Base-by-base conservation (phyloP, 1,140 invertebrate genomes). In the Alviniconcha marisindica region DNA sequence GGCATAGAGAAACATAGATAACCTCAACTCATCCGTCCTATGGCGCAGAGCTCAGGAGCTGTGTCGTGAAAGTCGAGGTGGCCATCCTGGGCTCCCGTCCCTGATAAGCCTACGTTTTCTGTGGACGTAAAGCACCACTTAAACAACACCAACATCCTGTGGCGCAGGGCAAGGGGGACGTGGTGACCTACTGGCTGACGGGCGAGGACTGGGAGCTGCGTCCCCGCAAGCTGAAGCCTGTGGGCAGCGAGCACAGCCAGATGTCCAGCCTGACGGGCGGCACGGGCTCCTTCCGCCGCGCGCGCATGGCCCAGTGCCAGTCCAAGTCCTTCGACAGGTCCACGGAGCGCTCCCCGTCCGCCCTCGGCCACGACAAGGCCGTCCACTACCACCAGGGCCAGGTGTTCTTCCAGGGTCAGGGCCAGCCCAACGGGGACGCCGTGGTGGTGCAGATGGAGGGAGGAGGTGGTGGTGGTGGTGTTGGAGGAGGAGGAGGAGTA, bases 171-270 rank as follows among this genome's bases (percentile, higher is more conserved):
- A 98, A 98, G 94, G 97, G 97, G 44, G 95, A 97, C 42, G 95
- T 96, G 87, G 90, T 96, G 69, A 98, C 97, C 1, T 98, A 96
- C 92, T 99, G 97, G 97, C 90, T 99, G 40, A 91, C 95, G 15
- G 96, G 96, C 0, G 97, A 97, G 90, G 96, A 97, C 81, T 85
- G 83, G 38, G 40, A 80, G n/a, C 84, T 82, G 82, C 77, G 69
- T 87, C 21, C 33, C 77, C 71, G 71, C 40, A 21, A 33, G 14
- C 71, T 74, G 12, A 74, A 74, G n/a, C 71, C 71, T 4, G 71
- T n/a, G 83, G 79, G 31, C 82, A 89, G 18, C 81, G 89, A n/a
- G 33, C 87, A 81, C 36, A 85, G 42, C 77, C 77, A 28, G 48
- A 40, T 69, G 63, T 78, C 51, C 31, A 74, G 42, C 31, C 82